Conservation (phyloP, 2,113 vertebrate genomes). For the Thymallus thymallus region DNA sequence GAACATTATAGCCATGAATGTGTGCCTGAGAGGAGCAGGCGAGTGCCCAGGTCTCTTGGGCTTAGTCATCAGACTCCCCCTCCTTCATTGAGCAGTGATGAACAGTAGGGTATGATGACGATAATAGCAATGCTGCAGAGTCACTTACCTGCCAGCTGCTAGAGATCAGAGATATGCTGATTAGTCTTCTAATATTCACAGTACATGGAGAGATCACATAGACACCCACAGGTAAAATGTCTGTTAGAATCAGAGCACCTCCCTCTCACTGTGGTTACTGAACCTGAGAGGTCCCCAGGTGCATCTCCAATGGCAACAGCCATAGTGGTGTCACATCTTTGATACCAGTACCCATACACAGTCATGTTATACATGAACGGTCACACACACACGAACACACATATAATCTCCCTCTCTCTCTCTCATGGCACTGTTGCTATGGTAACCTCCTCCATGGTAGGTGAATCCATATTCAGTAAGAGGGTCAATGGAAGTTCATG, state of each 20-base stretch:
- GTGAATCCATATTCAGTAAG: constrained; percentile 11
- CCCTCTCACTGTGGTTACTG: not conserved
- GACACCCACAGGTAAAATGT: too few species aligned
- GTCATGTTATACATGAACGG: not conserved
- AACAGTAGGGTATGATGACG: too few species aligned
- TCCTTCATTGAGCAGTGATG: constrained; percentile 64
- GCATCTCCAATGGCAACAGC: not conserved
- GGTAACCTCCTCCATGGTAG: constrained; percentile 31
- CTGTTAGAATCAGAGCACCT: too few species aligned
- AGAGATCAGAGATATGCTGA: too few species aligned
- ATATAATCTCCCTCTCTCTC: too few species aligned
- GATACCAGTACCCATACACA: not conserved
- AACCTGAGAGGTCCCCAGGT: not conserved
- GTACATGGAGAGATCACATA: too few species aligned
- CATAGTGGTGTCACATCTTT: not conserved
- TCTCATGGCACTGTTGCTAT: constrained; percentile 32
- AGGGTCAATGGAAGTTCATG: not conserved
- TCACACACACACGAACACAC: too few species aligned
- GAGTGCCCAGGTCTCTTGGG: constrained; percentile 24
- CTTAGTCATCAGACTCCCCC: constrained; percentile 58
- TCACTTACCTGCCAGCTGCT: too few species aligned
- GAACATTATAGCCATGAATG: too few species aligned
- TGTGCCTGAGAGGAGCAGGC: constrained; percentile 3
- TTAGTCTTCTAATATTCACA: too few species aligned
- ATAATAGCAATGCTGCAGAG: too few species aligned